Evolutionary conservation across 2,113 vertebrate genomes (phyloP).

Genomic region (Dascyllus trimaculatus): DNA sequence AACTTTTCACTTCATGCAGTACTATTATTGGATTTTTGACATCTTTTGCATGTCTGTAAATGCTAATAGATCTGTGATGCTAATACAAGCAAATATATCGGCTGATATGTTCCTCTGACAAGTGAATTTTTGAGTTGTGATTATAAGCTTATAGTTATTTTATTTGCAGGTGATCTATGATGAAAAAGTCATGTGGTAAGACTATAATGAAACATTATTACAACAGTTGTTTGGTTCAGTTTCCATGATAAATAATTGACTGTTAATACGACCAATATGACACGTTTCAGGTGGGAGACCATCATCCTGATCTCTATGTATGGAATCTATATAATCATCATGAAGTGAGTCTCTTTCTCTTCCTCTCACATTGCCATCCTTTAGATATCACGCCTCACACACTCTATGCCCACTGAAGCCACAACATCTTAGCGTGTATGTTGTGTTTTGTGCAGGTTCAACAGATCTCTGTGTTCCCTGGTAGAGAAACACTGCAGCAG

Average conservation of each 20-base stretch:
- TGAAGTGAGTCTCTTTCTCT: constrained; percentile 80
- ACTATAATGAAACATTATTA: neutral
- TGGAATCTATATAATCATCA: constrained; percentile 85
- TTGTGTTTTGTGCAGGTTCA: constrained; percentile 78
- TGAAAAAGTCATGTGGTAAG: constrained; percentile 86
- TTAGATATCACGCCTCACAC: neutral
- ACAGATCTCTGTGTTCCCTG: constrained; percentile 80
- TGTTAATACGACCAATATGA: neutral
- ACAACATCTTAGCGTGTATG: neutral
- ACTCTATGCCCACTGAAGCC: neutral
- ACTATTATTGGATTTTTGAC: no score
- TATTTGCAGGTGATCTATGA: constrained; percentile 86
- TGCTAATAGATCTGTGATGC: no score
- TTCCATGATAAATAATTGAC: neutral
- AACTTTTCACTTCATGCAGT: no score
- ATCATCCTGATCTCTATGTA: constrained; percentile 85
- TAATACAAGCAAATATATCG: no score
- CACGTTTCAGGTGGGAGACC: constrained; percentile 85
- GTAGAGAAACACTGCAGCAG: constrained; percentile 77
- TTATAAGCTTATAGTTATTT: neutral
- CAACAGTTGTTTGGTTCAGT: neutral
- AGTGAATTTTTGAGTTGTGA: neutral
- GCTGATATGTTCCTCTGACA: no score
- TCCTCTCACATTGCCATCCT: neutral
- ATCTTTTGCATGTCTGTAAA: no score